Evolutionary conservation across 2,113 vertebrate species (phyloP).

Genomic region (Columbina picui): DNA sequence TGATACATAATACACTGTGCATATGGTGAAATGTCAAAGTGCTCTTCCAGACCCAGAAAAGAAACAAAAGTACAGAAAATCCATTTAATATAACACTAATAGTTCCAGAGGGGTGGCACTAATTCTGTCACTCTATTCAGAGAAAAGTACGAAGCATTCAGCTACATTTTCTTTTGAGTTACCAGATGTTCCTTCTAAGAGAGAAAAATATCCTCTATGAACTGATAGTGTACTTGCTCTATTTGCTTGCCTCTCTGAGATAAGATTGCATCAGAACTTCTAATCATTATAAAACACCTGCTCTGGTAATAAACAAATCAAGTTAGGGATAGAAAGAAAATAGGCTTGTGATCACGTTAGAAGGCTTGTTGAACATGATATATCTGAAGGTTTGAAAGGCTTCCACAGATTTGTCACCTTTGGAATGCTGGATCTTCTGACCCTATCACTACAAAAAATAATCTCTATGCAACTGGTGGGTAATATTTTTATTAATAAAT

Average conservation of each 20-base stretch:
- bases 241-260: constrained; percentile 80
- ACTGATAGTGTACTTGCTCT: constrained; percentile 59
- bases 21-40: constrained; percentile 46
- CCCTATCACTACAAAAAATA: constrained; percentile 15
- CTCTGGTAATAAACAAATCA: constrained; percentile 81
- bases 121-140: constrained; percentile 67
- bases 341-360: constrained; percentile 76
- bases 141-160: constrained; percentile 74
- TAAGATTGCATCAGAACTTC: constrained; percentile 69
- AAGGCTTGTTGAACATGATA: constrained; percentile 61
- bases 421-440: constrained; percentile 71
- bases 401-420: constrained; percentile 73
- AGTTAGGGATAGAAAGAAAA: constrained; percentile 70
- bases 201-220: constrained; percentile 54
- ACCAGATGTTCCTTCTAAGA: constrained; percentile 81
- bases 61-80: constrained; percentile 70
- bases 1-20: constrained; percentile 27
- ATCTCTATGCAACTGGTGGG: constrained; percentile 29
- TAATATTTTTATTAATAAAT: constrained; percentile 52
- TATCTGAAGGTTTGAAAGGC: constrained; percentile 59
- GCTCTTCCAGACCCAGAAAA: constrained; percentile 50
- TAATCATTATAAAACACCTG: constrained; percentile 83
- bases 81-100: constrained; percentile 50
- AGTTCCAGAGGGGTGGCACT: constrained; percentile 53
- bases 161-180: constrained; percentile 73